phyloP scores from a whole-genome alignment of 2,113 vertebrate species.

The Lepisosteus oculatus region DNA sequence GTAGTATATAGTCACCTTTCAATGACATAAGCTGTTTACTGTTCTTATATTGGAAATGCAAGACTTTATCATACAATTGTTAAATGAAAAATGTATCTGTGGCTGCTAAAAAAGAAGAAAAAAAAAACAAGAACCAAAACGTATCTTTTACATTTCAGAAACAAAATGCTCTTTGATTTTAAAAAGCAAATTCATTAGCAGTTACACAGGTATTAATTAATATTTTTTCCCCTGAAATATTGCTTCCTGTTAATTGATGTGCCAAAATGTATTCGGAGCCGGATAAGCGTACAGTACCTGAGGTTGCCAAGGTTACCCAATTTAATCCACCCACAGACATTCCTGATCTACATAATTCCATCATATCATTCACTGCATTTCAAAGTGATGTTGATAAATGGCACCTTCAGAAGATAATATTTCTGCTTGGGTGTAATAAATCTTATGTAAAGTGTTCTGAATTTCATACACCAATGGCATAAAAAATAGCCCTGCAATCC shows the following conservation, averaged over 20 bases:
- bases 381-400: slow-evolving; percentile 90
- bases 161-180: not conserved
- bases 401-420: slow-evolving; percentile 86
- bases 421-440: slow-evolving; percentile 96
- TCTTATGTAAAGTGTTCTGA: slow-evolving; percentile 77
- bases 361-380: slow-evolving; percentile 86
- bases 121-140: not conserved
- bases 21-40: not conserved
- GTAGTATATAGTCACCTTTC: too few species aligned
- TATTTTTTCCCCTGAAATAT: slow-evolving; percentile 25
- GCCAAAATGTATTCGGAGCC: slow-evolving; percentile 59
- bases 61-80: not conserved
- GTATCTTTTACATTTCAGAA: not conserved
- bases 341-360: slow-evolving; percentile 97
- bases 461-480: slow-evolving; percentile 56
- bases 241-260: slow-evolving; percentile 45
- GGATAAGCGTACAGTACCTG: slow-evolving; percentile 70
- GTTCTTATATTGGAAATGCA: not conserved
- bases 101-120: not conserved
- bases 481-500: slow-evolving; percentile 16
- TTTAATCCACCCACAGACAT: slow-evolving; percentile 88
- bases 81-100: not conserved
- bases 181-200: slow-evolving; percentile 24
- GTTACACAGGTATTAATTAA: slow-evolving; percentile 30
- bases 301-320: slow-evolving; percentile 97